Conservation (phyloP, 2,113 vertebrate species). For the Siniperca knerii region DNA sequence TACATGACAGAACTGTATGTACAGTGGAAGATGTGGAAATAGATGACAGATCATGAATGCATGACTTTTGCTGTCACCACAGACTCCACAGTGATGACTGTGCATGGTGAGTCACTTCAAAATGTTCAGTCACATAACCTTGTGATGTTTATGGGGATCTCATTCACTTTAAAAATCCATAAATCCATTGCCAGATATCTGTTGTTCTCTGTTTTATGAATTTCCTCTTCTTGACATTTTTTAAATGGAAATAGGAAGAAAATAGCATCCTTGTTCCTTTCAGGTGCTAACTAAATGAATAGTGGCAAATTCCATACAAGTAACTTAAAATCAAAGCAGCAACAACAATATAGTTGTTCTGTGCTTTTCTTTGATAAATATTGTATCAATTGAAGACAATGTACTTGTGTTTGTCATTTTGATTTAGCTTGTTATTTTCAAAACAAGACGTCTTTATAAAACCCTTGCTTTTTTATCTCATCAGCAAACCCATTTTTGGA, state of each 20-base stretch:
- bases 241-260: slow-evolving; percentile 6
- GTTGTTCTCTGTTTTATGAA: slow-evolving; percentile 11
- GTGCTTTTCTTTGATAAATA: slow-evolving; percentile 15
- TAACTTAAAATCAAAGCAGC: neutral
- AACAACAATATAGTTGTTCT: neutral
- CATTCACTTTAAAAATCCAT: slow-evolving; percentile 14
- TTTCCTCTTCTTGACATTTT: neutral
- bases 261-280: neutral
- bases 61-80: slow-evolving; percentile 15
- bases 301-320: neutral
- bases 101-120: slow-evolving; percentile 8
- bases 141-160: slow-evolving; percentile 22
- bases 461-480: neutral
- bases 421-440: slow-evolving; percentile 7
- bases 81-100: slow-evolving; percentile 21
- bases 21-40: slow-evolving; percentile 10
- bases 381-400: neutral
- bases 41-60: slow-evolving; percentile 25
- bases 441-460: neutral
- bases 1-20: slow-evolving; percentile 2
- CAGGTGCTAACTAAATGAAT: slow-evolving; percentile 25
- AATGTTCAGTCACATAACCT: slow-evolving; percentile 15
- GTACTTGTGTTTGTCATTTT: neutral
- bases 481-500: slow-evolving; percentile 5
- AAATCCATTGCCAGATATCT: slow-evolving; percentile 1